Evolutionary conservation across 2,113 vertebrate genomes (phyloP).

Genomic region (Clarias batrachus): DNA sequence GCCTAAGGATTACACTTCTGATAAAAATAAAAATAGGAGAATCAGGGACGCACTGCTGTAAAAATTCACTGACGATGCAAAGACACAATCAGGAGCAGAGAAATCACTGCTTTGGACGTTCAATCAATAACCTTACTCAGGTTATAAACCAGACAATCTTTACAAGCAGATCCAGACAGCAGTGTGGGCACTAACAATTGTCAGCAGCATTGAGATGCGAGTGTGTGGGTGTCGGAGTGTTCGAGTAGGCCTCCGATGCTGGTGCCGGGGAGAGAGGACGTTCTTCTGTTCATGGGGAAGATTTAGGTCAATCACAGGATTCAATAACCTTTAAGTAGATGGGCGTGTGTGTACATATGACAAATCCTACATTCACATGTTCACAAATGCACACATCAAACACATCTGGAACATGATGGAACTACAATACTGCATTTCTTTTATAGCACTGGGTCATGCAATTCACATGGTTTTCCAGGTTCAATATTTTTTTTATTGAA

Average conservation of each 20-base stretch:
- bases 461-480: background rate
- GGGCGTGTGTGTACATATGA: background rate
- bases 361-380: background rate
- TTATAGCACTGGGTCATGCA: background rate
- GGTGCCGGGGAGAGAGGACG: background rate
- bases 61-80: background rate
- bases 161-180: background rate
- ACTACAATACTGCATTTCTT: background rate
- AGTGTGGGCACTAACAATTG: background rate
- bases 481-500: background rate
- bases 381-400: background rate
- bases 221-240: background rate
- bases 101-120: background rate
- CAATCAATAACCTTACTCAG: background rate
- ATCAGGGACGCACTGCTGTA: background rate
- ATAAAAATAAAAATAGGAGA: background rate
- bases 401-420: background rate
- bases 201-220: background rate
- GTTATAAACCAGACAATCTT: background rate
- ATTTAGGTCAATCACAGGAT: background rate
- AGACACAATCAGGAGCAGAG: no score
- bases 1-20: background rate
- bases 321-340: background rate
- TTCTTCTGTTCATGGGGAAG: background rate
- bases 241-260: background rate